These are phyloP conservation scores for Ptyas mucosa DNA, from an alignment of 2,113 vertebrate species.

Conservation along the genomic window DNA sequence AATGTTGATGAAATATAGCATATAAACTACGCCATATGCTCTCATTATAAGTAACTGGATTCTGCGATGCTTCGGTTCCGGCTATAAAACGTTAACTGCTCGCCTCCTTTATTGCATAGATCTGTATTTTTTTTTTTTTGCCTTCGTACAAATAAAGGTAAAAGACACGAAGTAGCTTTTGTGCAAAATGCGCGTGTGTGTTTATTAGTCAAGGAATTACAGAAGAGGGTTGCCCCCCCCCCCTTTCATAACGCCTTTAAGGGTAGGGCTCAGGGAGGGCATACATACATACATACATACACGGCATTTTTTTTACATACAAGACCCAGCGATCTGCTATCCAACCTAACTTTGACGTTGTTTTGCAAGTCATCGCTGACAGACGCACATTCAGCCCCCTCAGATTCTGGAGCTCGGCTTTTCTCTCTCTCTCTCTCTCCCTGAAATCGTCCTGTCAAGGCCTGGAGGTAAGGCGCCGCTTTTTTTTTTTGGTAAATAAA, in stretches of 20 bases:
- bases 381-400: conserved; percentile 28
- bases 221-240: not conserved
- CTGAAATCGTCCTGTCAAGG: conserved; percentile 17
- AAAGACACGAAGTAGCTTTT: not conserved
- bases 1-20: not conserved
- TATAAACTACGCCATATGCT: not conserved
- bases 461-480: conserved; percentile 39
- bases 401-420: conserved; percentile 51
- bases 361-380: conserved; percentile 52
- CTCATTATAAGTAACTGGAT: not conserved
- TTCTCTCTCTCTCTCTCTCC: too few species aligned
- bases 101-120: not conserved
- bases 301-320: not conserved
- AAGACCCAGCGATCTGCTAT: not conserved
- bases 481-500: conserved; percentile 2
- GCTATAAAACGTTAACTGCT: not conserved
- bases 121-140: not conserved
- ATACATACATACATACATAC: too few species aligned
- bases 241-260: not conserved
- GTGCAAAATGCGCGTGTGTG: not conserved
- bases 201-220: not conserved
- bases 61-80: too few species aligned
- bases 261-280: too few species aligned
- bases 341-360: conserved; percentile 42
- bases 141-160: not conserved